Evolutionary conservation across 2,797 vertebrate species (phyloP).

Genomic region (Acrossocheilus fasciatus): DNA sequence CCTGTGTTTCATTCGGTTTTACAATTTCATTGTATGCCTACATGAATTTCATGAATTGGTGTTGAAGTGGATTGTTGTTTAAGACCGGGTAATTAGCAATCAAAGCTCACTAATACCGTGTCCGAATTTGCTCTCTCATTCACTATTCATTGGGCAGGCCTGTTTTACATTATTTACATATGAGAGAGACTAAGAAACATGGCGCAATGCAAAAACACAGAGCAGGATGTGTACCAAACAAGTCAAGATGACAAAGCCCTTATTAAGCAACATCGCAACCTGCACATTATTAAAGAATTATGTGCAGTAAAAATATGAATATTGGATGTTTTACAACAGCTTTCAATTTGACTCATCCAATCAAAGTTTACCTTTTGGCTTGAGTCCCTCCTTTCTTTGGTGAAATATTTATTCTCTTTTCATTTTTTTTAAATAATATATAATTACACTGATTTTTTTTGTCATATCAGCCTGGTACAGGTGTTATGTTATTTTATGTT

Average conservation of each 20-base stretch:
- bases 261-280: neutral
- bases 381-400: neutral
- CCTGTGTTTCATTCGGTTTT: constrained; percentile 12
- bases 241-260: constrained; percentile 1
- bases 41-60: constrained; percentile 15
- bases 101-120: constrained; percentile 3
- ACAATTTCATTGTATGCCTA: constrained; percentile 11
- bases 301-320: neutral
- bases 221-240: neutral
- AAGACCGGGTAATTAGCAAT: neutral
- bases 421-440: neutral
- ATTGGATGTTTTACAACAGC: neutral
- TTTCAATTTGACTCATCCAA: neutral
- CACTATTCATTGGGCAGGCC: constrained; percentile 7
- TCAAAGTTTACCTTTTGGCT: neutral
- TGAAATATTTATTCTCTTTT: neutral
- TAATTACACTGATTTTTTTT: neutral
- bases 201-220: neutral
- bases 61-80: constrained; percentile 23
- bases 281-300: neutral
- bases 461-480: neutral
- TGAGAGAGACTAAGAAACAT: neutral
- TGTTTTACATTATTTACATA: constrained; percentile 2
- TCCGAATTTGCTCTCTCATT: neutral
- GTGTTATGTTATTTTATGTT: no score